Conservation (phyloP, 2,797 vertebrate species). For the Takifugu ocellatus region DNA sequence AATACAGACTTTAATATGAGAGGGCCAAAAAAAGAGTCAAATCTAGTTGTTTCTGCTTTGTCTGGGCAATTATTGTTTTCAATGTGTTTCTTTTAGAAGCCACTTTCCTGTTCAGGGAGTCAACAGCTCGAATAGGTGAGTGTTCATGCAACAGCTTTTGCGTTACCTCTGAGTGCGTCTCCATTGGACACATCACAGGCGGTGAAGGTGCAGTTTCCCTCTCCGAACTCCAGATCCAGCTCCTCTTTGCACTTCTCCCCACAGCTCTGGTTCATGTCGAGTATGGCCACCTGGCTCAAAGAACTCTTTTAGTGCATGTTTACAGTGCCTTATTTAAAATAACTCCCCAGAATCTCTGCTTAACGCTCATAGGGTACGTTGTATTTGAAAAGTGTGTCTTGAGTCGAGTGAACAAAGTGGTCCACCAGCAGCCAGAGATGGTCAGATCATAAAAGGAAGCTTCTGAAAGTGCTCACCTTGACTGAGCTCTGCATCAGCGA, state of each 20-base stretch:
- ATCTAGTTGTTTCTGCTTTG: too few relatives aligned
- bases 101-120: too few relatives aligned
- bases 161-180: conserved; percentile 83
- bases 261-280: conserved; percentile 82
- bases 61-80: too few relatives aligned
- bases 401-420: too few relatives aligned
- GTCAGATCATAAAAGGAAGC: neutral
- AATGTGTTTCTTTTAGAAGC: too few relatives aligned
- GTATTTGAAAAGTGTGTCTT: too few relatives aligned
- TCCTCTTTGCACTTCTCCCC: conserved; percentile 80
- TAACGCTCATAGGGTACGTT: too few relatives aligned
- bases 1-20: too few relatives aligned
- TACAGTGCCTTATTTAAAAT: neutral
- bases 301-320: neutral
- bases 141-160: neutral
- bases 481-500: conserved; percentile 48
- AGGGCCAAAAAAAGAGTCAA: too few relatives aligned
- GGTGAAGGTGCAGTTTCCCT: conserved; percentile 80
- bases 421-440: neutral
- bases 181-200: conserved; percentile 88
- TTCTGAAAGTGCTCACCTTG: conserved; percentile 45
- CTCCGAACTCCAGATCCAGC: conserved; percentile 83
- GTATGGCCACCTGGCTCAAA: conserved; percentile 79
- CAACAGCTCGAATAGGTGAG: too few relatives aligned
- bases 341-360: too few relatives aligned